Conservation (phyloP, 2,888 invertebrate genomes). For the Zygothrica quintamaculata region DNA sequence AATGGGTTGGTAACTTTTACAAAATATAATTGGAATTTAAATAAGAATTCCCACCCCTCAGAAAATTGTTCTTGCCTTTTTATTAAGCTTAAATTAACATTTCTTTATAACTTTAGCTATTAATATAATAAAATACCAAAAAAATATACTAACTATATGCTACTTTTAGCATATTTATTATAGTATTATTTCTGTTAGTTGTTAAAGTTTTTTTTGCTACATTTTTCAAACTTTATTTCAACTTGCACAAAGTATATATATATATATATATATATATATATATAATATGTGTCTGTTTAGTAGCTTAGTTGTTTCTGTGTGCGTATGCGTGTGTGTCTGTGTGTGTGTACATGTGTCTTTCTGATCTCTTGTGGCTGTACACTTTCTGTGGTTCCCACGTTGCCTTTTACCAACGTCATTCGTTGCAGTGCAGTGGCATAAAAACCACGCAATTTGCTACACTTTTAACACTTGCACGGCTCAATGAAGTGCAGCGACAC, state of each 20-base stretch:
- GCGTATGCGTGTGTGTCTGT: slow-evolving; percentile 4
- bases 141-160: too few relatives aligned
- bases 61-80: too few relatives aligned
- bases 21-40: slow-evolving; percentile 39
- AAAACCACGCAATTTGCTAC: slow-evolving; percentile 76
- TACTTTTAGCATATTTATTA: too few relatives aligned
- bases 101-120: too few relatives aligned
- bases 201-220: background rate
- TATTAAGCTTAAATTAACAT: too few relatives aligned
- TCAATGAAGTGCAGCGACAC: slow-evolving; percentile 73
- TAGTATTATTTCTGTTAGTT: background rate
- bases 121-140: too few relatives aligned
- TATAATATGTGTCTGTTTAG: background rate
- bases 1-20: background rate
- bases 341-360: slow-evolving; percentile 8
- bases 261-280: background rate
- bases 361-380: slow-evolving; percentile 9
- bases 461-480: slow-evolving; percentile 77
- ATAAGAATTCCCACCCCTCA: too few relatives aligned
- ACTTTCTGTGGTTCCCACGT: slow-evolving; percentile 36
- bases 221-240: too few relatives aligned
- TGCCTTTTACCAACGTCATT: slow-evolving; percentile 26
- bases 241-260: background rate
- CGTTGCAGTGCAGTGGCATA: slow-evolving; percentile 47
- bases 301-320: too few relatives aligned